Evolutionary conservation across 2,797 vertebrate genomes (phyloP), one percentile per base, ranked within the genome.

Genomic region (Pangasius djambal): DNA sequence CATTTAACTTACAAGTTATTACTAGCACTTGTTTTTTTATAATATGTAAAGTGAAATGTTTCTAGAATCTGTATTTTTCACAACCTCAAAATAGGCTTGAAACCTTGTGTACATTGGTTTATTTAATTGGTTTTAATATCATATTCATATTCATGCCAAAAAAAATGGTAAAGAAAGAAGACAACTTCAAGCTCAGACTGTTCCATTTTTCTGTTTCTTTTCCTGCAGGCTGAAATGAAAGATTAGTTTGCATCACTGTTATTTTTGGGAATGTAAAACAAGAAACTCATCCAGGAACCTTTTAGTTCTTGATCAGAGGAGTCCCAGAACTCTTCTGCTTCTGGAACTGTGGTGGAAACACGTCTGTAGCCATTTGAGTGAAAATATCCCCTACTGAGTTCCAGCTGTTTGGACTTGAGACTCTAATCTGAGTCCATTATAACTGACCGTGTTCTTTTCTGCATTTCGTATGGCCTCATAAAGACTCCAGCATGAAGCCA

Each of bases 341-440:
- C 25, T 83, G 59, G 61, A 85, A 69, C n/a, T 52, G 0, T 69
- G 20, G 40, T 34, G 16, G 44, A 85, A 84, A 25, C 57, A 44
- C 7, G 57, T 83, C 37, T 61, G 22, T 63, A 50, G 16, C 9
- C n/a, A 31, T 59, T 61, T 61, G 52, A 37, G 6, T 72, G 69
- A 37, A 69, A 85, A 85, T 15, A 5, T 55, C 67, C n/a, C 48
- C 12, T 48, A 10, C 25, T 61, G 34, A 48, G 10, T 31, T 67
- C 88, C 83, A 89, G 83, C 83, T 85, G 88, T 88, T 79, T 59
- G 79, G 72, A 44, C 59, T 88, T 20, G 59, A 78, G 74, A 34
- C 28, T 15, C 74, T 25, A 81, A 61, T 89, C 63, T 40, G 77
- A 72, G 77, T 83, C 37, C n/a, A 83, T 89, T 83, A 65, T 55